Evolutionary conservation across 2,888 invertebrate genomes (phyloP).

Genomic region (Mongoloraphidia duomilia): DNA sequence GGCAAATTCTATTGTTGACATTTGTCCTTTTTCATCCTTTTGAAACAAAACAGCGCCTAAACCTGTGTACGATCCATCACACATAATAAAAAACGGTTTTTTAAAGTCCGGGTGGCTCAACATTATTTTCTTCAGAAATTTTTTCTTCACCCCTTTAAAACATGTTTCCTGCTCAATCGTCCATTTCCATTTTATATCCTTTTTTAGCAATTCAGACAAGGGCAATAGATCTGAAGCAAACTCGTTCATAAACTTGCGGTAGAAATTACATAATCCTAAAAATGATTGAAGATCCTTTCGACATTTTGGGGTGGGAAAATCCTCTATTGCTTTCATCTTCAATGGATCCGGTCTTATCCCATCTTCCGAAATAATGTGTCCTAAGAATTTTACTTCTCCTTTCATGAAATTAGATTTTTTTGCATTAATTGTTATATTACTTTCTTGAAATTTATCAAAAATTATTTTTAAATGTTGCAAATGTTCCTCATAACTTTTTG

Average conservation of each 20-base stretch:
- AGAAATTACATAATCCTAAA: conserved; percentile 8
- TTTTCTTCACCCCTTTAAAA: neutral
- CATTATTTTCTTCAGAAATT: neutral
- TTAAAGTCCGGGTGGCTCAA: neutral
- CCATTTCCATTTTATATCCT: neutral
- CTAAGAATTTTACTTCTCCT: neutral
- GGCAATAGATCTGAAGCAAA: neutral
- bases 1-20: too few species aligned
- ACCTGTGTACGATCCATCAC: too few species aligned
- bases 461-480: neutral
- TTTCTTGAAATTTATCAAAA: neutral
- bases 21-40: too few species aligned
- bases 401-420: conserved; percentile 1
- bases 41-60: too few species aligned
- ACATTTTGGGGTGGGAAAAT: conserved; percentile 6
- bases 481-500: neutral
- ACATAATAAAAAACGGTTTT: too few species aligned
- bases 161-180: neutral
- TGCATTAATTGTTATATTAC: neutral
- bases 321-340: neutral
- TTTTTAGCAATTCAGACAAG: neutral
- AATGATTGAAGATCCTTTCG: conserved; percentile 5
- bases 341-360: neutral
- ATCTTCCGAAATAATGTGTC: neutral
- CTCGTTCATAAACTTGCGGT: conserved; percentile 1